A percentile compares a stretch with the other conserved stretches of the same genome.
Evolutionary conservation across 2,888 invertebrate genomes (phyloP).

Genomic region (Tinea pellionella): DNA sequence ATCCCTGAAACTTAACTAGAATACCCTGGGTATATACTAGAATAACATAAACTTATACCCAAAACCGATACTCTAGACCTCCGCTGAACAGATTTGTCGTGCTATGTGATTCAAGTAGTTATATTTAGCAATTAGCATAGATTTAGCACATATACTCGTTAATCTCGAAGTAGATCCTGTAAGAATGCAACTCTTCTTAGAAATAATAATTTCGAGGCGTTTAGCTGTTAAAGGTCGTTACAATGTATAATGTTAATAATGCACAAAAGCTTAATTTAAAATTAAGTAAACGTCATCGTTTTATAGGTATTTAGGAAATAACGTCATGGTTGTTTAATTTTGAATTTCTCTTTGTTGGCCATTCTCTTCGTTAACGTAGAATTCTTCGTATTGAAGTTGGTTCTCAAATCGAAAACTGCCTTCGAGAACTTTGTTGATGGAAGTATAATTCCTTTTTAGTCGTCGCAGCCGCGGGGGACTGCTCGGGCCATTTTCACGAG

Average conservation of each 20-base stretch:
- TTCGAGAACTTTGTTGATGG: slow-evolving; percentile 11
- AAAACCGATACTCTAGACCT: too few relatives aligned
- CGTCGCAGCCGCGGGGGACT: slow-evolving; percentile 1
- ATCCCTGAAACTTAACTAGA: too few relatives aligned
- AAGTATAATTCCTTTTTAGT: slow-evolving; percentile 13
- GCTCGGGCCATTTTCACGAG: background rate
- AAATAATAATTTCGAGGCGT: background rate
- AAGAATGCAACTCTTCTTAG: too few relatives aligned
- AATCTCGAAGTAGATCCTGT: too few relatives aligned
- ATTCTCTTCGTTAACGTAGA: slow-evolving; percentile 8
- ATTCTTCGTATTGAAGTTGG: slow-evolving; percentile 3
- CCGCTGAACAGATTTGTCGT: too few relatives aligned
- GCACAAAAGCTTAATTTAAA: background rate
- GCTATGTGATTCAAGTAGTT: too few relatives aligned
- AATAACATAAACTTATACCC: too few relatives aligned
- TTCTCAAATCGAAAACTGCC: slow-evolving; percentile 5
- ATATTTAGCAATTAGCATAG: too few relatives aligned
- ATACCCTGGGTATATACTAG: too few relatives aligned
- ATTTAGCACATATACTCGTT: too few relatives aligned
- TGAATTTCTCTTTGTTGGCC: slow-evolving; percentile 10
- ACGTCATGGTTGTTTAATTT: slow-evolving; percentile 7
- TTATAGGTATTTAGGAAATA: slow-evolving; percentile 10
- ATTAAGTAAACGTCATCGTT: background rate
- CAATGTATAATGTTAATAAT: background rate
- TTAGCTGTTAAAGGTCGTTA: background rate